Evolutionary conservation across 2,797 vertebrate species (phyloP).

Genomic region (Coccyzus lansbergi): DNA sequence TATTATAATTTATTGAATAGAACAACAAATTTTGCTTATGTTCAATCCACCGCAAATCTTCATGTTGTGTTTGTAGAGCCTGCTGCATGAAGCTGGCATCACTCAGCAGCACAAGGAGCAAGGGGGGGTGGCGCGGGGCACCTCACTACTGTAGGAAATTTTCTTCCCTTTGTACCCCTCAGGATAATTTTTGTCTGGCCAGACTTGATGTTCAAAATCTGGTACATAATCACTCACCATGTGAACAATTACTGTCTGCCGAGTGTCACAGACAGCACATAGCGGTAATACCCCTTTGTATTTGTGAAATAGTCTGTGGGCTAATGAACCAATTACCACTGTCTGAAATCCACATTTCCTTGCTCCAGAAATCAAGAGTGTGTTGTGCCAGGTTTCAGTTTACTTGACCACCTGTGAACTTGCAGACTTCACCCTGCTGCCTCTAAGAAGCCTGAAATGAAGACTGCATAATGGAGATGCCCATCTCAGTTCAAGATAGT

Average conservation of each 20-base stretch:
- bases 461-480: background rate
- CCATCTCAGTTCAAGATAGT: background rate
- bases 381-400: constrained; percentile 20
- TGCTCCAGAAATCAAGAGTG: background rate
- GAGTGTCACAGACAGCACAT: background rate
- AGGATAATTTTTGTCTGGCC: background rate
- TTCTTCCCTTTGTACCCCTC: background rate
- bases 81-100: background rate
- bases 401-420: background rate
- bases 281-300: constrained; percentile 37
- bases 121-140: fast-evolving
- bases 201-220: background rate
- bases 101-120: background rate
- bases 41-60: background rate
- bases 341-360: constrained; percentile 31
- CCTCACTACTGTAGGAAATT: background rate
- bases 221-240: background rate
- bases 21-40: background rate
- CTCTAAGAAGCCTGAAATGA: background rate
- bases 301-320: constrained; percentile 58
- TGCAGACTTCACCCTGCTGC: background rate
- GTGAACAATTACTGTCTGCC: constrained; percentile 8
- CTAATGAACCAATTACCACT: constrained; percentile 42
- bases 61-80: background rate
- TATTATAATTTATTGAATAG: background rate